Base-by-base conservation (phyloP, 2,113 vertebrate genomes). In the Amazona vittata region DNA sequence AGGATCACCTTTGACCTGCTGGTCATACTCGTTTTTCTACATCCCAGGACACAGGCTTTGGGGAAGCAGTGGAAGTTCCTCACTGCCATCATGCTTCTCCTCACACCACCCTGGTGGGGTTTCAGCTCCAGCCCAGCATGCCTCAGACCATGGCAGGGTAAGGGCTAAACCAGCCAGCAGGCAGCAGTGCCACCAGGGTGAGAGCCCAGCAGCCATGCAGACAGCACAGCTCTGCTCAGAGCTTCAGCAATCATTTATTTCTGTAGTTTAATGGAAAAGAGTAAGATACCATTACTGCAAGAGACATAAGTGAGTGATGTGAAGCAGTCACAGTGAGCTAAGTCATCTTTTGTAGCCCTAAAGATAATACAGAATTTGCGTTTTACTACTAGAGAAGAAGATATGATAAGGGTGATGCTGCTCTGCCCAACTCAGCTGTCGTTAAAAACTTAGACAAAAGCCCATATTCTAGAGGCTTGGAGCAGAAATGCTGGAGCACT, bases 251-350 rank as follows among this genome's bases (percentile, higher is more conserved):
- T 15, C 11, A 1, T 47, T 64, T 69, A n/a, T 69, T 82, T 82
- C 16, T 39, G 1, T 16, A 60, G 41, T 37, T 33, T 73, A 67
- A 37, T 47, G 29, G 33, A 73, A 53, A 65, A 62, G 15, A 43
- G 13, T 15, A 35, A 0, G 0, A 39, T 11, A 39, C 12, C 15
- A 16, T 63, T 63, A 33, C 31, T 25, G 53, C 47, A 68, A 62
- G 12, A 80, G 67, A 37, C 1, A 3, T 1, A 17, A 86, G 41
- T 1, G 0, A 57, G 35, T 20, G 37, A 12, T 7, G 25, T 35
- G 47, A 63, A 46, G 47, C 47, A 49, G 47, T 49, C 47, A 49
- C 22, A 11, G 5, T 50, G 49, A 33, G 33, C 71, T 49, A n/a
- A 70, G 49, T 57, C 35, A 85, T 10, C 19, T 69, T n/a, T 44